phyloP scores from a whole-genome alignment of 2,797 vertebrate species.

The Anniella stebbinsi region DNA sequence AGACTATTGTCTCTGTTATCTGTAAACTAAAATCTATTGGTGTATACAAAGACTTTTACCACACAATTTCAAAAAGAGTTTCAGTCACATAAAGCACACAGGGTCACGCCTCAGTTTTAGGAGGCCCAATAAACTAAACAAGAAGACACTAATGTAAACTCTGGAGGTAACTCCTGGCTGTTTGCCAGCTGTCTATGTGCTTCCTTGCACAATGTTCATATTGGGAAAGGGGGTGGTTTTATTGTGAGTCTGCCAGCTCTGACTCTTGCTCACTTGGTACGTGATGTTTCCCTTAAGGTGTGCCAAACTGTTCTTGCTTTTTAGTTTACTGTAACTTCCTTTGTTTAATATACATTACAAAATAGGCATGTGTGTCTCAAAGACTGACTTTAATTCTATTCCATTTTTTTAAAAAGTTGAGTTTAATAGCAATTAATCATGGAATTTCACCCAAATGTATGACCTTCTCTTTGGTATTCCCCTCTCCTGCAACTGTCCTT shows the following conservation, averaged over 20 bases:
- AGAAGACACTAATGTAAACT: conserved; percentile 45
- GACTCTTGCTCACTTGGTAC: conserved; percentile 58
- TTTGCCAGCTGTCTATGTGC: conserved; percentile 65
- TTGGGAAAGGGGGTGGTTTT: neutral
- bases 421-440: conserved; percentile 64
- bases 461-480: conserved; percentile 40
- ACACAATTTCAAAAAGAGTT: conserved; percentile 58
- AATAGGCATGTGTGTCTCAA: conserved; percentile 71
- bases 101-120: conserved; percentile 54
- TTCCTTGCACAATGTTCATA: conserved; percentile 45
- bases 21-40: conserved; percentile 30
- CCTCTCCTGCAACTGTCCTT: neutral
- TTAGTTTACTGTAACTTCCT: conserved; percentile 76
- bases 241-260: conserved; percentile 37
- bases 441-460: conserved; percentile 9
- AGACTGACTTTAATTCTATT: conserved; percentile 70
- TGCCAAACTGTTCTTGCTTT: conserved; percentile 81
- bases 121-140: conserved; percentile 63
- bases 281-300: conserved; percentile 74
- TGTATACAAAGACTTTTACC: conserved; percentile 47
- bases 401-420: conserved; percentile 61
- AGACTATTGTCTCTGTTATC: neutral
- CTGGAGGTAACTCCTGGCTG: conserved; percentile 33
- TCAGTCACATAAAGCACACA: conserved; percentile 54
- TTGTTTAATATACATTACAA: conserved; percentile 76